Evolutionary conservation across 2,113 vertebrate genomes (phyloP).

Genomic region (Syrmaticus mikado): DNA sequence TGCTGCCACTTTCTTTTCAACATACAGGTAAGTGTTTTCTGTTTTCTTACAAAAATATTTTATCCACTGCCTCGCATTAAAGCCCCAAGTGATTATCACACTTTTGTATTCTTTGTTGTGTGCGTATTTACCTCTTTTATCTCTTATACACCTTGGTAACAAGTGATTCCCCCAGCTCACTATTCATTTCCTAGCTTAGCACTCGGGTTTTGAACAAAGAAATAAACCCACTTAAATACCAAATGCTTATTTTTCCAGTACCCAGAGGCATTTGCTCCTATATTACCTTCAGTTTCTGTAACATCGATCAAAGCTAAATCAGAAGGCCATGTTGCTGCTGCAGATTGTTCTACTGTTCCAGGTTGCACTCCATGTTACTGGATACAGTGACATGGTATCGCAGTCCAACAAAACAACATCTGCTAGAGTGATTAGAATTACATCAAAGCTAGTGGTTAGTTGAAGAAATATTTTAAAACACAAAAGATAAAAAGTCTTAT

Average conservation of each 20-base stretch:
- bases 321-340: background rate
- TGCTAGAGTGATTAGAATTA: slow-evolving; percentile 44
- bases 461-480: slow-evolving; percentile 17
- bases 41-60: background rate
- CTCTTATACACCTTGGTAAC: background rate
- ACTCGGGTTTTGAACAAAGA: background rate
- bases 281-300: background rate
- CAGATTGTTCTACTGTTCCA: background rate
- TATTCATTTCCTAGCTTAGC: background rate
- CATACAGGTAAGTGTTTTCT: background rate
- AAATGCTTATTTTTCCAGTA: background rate
- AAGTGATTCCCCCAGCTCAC: background rate
- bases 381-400: background rate
- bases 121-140: background rate
- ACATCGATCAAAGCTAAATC: background rate
- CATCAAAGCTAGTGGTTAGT: background rate
- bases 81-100: background rate
- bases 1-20: background rate
- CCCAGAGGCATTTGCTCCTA: background rate
- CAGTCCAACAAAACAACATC: slow-evolving; percentile 49
- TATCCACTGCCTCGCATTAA: background rate
- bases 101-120: background rate
- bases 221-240: background rate
- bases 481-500: slow-evolving; percentile 16
- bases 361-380: background rate